Percentiles rank a stretch among this genome's conserved stretches.
Conservation (phyloP, 2,888 invertebrate species). For the Chrysopilus asiliformis region DNA sequence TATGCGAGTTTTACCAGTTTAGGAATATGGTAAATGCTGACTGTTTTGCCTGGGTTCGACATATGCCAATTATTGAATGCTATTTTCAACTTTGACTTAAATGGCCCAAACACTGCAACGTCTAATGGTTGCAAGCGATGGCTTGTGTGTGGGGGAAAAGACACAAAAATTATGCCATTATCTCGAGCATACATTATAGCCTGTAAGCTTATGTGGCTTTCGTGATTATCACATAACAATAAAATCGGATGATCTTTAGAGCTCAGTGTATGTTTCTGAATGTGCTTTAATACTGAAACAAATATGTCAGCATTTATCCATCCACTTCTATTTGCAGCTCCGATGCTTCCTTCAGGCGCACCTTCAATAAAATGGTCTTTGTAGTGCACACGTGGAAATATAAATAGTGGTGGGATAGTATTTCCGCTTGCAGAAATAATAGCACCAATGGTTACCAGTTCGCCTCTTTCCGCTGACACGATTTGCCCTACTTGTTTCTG, state of each 20-base stretch:
- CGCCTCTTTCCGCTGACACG: slow-evolving; percentile 27
- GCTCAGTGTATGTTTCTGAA: no score
- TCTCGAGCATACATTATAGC: slow-evolving; percentile 24
- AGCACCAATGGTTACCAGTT: slow-evolving; percentile 24
- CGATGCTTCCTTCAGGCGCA: slow-evolving; percentile 20
- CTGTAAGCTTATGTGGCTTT: no score
- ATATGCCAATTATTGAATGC: no score
- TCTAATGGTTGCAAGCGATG: no score
- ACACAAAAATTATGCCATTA: slow-evolving; percentile 26
- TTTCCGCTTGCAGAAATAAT: slow-evolving; percentile 22
- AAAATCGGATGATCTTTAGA: no score
- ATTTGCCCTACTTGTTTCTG: slow-evolving; percentile 23
- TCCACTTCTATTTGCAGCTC: slow-evolving; percentile 18
- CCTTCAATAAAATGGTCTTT: slow-evolving; percentile 18
- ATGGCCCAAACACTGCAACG: no score
- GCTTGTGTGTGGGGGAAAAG: no score
- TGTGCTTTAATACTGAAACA: slow-evolving; percentile 19
- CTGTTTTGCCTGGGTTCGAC: no score
- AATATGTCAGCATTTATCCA: slow-evolving; percentile 23
- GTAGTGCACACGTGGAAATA: slow-evolving; percentile 19
- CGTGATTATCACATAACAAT: no score
- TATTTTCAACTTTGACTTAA: no score
- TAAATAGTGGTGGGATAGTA: slow-evolving; percentile 24
- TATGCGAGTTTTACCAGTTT: no score
- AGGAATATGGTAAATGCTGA: no score